Evolutionary conservation across 2,797 vertebrate genomes (phyloP), one percentile per base, ranked within the genome.

Genomic region (Gymnoscopelus braueri): DNA sequence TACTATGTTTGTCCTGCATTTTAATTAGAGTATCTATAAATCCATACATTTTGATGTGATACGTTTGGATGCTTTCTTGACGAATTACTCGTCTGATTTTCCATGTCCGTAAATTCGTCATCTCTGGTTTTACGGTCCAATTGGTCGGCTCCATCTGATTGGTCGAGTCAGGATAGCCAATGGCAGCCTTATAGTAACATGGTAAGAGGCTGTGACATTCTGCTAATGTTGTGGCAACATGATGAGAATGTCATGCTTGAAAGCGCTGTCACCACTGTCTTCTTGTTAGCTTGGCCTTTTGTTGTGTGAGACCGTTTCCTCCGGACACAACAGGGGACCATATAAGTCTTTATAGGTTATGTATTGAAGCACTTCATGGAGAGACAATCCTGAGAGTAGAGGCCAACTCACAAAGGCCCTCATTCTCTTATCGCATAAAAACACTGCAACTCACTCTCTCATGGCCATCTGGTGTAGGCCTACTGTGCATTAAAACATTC

Each of bases 211-310:
- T 72, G 76, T 75, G 85, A 88, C 88, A 89, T 83, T 84, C 81
- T 81, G 63, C 73, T 67, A 47, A 19, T 93, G 89, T 93, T 91
- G 79, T 91, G 89, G 76, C 87, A 92, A 91, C 89, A 93, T 24
- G 48, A 69, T 66, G 72, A 79, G 79, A 86, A 78, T 62, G 71
- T 89, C 81, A 79, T 83, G 89, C 75, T 84, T 80, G 51, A 89
- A 60, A 79, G 83, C 67, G 64, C 77, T 47, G 79, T 69, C 63
- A 24, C 55, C 29, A 1, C 15, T 8, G 60, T 72, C 64, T 81
- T 73, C 47, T 71, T 69, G 65, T 67, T 60, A 32, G 53, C 63
- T 55, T 80, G 60, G 60, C 68, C 65, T 71, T 65, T 72, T 56
- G 59, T 51, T 74, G 70, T 72, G 65, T 66, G 53, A 64, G 71